A percentile compares a stretch with the other conserved stretches of the same genome.
Evolutionary conservation across 2,888 invertebrate species (phyloP).

Genomic region (Cephus nigrinus): DNA sequence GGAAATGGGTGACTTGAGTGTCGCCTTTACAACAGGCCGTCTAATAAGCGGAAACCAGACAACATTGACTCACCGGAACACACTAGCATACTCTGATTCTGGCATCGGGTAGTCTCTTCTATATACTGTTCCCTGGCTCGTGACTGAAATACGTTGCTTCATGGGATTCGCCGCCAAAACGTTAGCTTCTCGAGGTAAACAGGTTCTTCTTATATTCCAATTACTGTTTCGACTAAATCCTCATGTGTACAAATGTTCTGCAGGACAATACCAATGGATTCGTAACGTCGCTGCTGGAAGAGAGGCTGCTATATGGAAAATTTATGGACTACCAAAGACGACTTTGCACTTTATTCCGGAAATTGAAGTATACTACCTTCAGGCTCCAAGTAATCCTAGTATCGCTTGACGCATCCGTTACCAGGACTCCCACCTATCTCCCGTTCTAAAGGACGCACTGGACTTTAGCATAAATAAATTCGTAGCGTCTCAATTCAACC

Average conservation of each 20-base stretch:
- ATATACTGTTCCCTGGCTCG: not conserved
- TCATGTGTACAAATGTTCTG: not conserved
- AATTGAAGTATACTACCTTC: not conserved
- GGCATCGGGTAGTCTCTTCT: not conserved
- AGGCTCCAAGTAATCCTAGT: not conserved
- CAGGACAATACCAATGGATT: not conserved
- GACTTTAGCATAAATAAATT: conserved; percentile 31
- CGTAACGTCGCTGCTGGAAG: too few relatives aligned
- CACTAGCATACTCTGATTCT: not conserved
- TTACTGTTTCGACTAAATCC: not conserved
- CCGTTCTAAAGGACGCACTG: not conserved
- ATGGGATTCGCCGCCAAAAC: not conserved
- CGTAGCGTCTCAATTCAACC: conserved; percentile 7
- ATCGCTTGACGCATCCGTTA: not conserved
- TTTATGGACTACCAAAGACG: not conserved
- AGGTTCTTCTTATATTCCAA: not conserved
- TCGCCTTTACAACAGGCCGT: not conserved
- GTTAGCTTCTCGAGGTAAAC: not conserved
- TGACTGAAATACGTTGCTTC: not conserved
- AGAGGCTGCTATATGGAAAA: not conserved
- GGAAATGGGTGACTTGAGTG: not conserved
- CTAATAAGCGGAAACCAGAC: conserved; percentile 7
- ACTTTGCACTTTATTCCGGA: not conserved
- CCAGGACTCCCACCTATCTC: not conserved
- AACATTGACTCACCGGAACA: not conserved